Conservation (phyloP, 2,113 vertebrate species). For the Rhabdornis inornatus region DNA sequence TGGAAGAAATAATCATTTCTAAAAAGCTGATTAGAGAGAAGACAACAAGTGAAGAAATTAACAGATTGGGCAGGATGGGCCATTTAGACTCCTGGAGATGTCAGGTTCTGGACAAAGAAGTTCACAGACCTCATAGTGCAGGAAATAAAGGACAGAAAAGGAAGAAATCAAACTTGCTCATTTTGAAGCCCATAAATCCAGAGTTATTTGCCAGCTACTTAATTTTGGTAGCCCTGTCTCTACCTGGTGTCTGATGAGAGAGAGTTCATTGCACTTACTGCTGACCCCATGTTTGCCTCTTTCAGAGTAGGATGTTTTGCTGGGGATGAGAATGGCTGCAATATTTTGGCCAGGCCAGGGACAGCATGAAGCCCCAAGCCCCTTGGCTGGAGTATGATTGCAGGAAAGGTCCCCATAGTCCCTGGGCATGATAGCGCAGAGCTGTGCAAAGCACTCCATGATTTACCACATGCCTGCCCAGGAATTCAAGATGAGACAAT, state of each 20-base stretch:
- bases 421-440: background rate
- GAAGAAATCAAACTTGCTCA: background rate
- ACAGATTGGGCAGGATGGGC: background rate
- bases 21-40: background rate
- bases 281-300: fast-evolving
- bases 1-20: background rate
- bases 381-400: background rate
- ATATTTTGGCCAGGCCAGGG: background rate
- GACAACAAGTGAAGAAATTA: background rate
- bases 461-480: background rate
- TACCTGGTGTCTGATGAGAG: background rate
- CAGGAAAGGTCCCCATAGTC: background rate
- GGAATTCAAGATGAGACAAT: background rate
- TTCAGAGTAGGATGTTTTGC: background rate
- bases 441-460: background rate
- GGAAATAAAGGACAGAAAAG: background rate
- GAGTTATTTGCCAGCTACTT: background rate
- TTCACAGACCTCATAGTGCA: background rate
- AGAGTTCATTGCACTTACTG: background rate
- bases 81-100: background rate
- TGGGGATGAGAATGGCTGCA: background rate
- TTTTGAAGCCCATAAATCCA: background rate
- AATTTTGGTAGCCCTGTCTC: background rate
- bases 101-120: background rate
- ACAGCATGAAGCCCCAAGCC: background rate